Evolutionary conservation across 2,113 vertebrate species (phyloP).

Genomic region (Petroica traversi): DNA sequence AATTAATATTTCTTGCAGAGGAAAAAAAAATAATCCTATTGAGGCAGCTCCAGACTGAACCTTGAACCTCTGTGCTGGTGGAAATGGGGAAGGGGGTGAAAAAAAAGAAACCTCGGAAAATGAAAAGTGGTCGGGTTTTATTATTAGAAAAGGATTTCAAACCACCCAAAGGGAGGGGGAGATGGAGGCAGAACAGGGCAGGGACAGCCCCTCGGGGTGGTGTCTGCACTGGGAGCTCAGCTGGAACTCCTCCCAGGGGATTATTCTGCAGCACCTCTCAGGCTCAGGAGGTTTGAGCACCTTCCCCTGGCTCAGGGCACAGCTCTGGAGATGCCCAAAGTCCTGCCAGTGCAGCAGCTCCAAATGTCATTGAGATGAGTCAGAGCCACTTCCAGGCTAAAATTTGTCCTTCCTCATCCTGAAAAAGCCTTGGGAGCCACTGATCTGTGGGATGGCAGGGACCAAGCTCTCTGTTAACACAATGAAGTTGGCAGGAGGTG

Average conservation of each 20-base stretch:
- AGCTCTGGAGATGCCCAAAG: not conserved
- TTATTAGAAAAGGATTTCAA: not conserved
- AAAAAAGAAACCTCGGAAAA: not conserved
- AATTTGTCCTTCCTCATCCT: not conserved
- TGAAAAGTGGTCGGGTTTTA: not conserved
- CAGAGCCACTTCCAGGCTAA: slow-evolving; percentile 29
- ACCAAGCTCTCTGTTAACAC: not conserved
- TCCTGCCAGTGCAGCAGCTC: not conserved
- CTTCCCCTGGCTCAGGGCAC: not conserved
- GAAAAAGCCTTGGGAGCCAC: not conserved
- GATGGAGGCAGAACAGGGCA: not conserved
- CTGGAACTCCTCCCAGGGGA: not conserved
- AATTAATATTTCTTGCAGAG: slow-evolving; percentile 60
- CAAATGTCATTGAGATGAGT: not conserved
- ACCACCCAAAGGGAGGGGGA: not conserved
- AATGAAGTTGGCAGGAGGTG: not conserved
- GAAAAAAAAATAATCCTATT: not conserved
- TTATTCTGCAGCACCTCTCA: not conserved
- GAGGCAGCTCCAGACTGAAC: slow-evolving; percentile 1
- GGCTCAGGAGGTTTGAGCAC: not conserved
- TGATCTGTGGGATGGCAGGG: not conserved
- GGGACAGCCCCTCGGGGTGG: not conserved
- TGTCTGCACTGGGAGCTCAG: not conserved
- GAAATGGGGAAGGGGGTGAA: not conserved
- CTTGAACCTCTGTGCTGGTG: not conserved